A percentile compares a stretch with the other conserved stretches of the same genome.
Conservation (phyloP, 2,888 invertebrate genomes). For the Neuroscelio doddi region DNA sequence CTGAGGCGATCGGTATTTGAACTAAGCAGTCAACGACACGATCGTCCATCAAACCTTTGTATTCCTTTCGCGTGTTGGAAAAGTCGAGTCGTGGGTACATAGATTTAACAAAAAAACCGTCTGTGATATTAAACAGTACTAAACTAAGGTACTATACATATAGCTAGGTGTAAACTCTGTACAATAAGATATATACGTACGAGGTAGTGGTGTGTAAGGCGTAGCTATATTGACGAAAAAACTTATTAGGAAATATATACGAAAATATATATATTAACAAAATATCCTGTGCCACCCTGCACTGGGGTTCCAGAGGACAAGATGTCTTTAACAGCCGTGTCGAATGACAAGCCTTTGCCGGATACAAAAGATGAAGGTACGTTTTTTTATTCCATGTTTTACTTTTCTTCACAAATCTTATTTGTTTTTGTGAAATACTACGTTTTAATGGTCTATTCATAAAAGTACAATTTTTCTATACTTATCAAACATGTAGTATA, state of each 20-base stretch:
- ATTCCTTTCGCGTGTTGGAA: too few relatives aligned
- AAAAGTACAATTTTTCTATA: too few relatives aligned
- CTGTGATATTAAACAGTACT: slow-evolving; percentile 69
- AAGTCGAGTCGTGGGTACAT: slow-evolving; percentile 8
- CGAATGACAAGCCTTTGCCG: slow-evolving; percentile 60
- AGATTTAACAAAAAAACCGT: slow-evolving; percentile 54
- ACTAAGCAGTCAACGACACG: slow-evolving; percentile 1
- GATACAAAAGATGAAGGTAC: slow-evolving; percentile 57
- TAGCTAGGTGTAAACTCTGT: slow-evolving; percentile 55
- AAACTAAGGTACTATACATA: slow-evolving; percentile 50
- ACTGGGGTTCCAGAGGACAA: slow-evolving; percentile 26
- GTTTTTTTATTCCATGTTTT: slow-evolving; percentile 15
- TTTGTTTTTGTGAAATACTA: too few relatives aligned
- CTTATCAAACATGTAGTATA: too few relatives aligned
- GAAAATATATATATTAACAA: too few relatives aligned
- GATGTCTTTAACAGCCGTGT: slow-evolving; percentile 64
- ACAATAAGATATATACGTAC: slow-evolving; percentile 53
- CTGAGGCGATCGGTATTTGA: slow-evolving; percentile 11
- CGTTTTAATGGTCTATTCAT: too few relatives aligned
- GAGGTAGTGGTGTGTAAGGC: slow-evolving; percentile 17
- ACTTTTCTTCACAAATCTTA: too few relatives aligned
- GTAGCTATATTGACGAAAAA: background rate
- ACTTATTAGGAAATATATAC: too few relatives aligned
- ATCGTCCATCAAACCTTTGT: slow-evolving; percentile 1
- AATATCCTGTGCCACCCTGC: too few relatives aligned